These are phyloP conservation scores for Drosophila neutralis DNA, from an alignment of 2,888 invertebrate genomes.

Conservation along the genomic window DNA sequence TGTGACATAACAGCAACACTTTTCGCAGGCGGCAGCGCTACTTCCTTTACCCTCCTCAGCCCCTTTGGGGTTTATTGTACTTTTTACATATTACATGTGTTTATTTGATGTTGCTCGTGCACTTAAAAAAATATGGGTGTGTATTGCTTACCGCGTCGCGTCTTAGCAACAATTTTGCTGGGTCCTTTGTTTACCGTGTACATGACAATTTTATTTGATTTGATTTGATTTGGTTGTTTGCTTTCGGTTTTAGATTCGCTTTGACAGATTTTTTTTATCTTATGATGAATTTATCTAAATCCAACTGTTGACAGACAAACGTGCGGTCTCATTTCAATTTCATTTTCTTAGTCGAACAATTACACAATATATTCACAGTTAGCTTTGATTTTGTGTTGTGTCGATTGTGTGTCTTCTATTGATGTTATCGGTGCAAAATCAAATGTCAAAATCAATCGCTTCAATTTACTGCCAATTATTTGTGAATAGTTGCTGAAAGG, in stretches of 20 bases:
- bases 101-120: not conserved
- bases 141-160: constrained; percentile 89
- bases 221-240: constrained; percentile 14
- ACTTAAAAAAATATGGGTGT: constrained; percentile 10
- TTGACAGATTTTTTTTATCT: constrained; percentile 19
- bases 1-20: constrained; percentile 82
- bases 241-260: constrained; percentile 32
- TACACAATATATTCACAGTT: constrained; percentile 70
- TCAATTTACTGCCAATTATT: constrained; percentile 52
- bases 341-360: constrained; percentile 44
- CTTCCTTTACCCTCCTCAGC: constrained; percentile 6
- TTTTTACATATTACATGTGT: constrained; percentile 27
- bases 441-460: constrained; percentile 51
- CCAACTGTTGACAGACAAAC: constrained; percentile 43
- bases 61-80: constrained; percentile 47
- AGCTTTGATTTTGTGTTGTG: constrained; percentile 31
- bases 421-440: constrained; percentile 19
- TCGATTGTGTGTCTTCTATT: constrained; percentile 12
- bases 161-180: constrained; percentile 94
- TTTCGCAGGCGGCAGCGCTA: constrained; percentile 41
- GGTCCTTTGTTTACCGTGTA: constrained; percentile 95
- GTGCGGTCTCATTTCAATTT: constrained; percentile 44
- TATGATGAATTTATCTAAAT: constrained; percentile 31
- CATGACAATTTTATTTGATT: constrained; percentile 86
- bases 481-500: constrained; percentile 16